Evolutionary conservation across 2,888 invertebrate genomes (phyloP), one percentile per base, ranked within the genome.

Genomic region (Matsumyia berberina): DNA sequence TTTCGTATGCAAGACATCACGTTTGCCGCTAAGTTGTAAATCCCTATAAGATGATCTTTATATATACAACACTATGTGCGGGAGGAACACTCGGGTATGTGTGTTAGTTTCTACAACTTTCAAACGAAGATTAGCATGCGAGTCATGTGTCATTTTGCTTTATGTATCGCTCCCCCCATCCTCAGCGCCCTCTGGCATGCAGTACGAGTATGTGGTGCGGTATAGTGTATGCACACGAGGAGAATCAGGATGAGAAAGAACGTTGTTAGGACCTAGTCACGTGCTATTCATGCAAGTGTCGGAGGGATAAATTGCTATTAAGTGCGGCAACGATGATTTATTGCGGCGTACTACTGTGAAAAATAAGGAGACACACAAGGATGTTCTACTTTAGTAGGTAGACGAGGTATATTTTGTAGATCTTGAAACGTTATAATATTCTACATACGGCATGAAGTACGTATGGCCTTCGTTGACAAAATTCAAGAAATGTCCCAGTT

Each of bases 1-100:
- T 70, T 85, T 76, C 44, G 80, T 85, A 85, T 85, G 85, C 85
- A 85, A 69, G 85, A 55, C 85, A 66, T 80, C 85, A 85, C 85
- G 80, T 76, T 70, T 74, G 70, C 85, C 85, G 85, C 85, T 85
- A 80, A 85, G 80, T 85, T 85, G 85, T 85, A 85, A 85, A 85
- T 85, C 85, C 85, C 64, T 80, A 80, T 80, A 85, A 85, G 85
- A 85, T 85, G 80, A 85, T 85, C 80, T 80, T 70, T 58, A 53
- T 70, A 81, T 53, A 73, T 67, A 66, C 39, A 60, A 51, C 60
- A 67, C 79, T 62, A 67, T 78, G 46, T 79, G 67, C 39, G 19
- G 62, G 58, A 42, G 46, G 12, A 46, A 17, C 33, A 46, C 57
- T 57, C 12, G 58, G 49, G 53, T 24, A 60, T 44, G 42, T 79